These are phyloP conservation scores for Okapia johnstoni DNA, from an alignment of 2,113 vertebrate genomes.

Conservation along the genomic window DNA sequence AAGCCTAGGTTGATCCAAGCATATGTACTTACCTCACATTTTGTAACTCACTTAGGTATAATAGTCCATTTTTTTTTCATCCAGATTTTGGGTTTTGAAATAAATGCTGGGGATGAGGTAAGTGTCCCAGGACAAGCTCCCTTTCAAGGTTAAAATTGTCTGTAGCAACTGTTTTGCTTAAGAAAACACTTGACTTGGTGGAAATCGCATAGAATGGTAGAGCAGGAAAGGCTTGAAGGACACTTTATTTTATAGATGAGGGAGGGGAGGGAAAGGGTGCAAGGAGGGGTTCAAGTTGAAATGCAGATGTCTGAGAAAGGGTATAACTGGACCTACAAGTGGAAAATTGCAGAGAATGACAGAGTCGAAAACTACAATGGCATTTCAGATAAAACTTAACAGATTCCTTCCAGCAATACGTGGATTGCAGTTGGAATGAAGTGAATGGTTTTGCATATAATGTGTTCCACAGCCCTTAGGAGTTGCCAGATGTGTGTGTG, in stretches of 20 bases:
- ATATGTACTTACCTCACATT: not conserved
- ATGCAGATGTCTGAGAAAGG: conserved; percentile 44
- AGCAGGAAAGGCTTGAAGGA: not conserved
- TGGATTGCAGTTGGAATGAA: conserved; percentile 9
- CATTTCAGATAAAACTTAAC: conserved; percentile 60
- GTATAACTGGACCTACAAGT: conserved; percentile 50
- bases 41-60: not conserved
- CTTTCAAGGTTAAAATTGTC: not conserved
- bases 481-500: conserved; percentile 53
- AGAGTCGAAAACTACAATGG: conserved; percentile 50
- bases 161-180: not conserved
- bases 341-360: conserved; percentile 54
- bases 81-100: not conserved
- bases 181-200: not conserved
- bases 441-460: conserved; percentile 22
- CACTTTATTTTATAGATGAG: conserved; percentile 14
- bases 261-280: not conserved
- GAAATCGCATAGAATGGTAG: not conserved
- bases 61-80: not conserved
- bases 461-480: conserved; percentile 34
- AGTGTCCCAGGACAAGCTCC: not conserved
- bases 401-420: conserved; percentile 7
- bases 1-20: not conserved
- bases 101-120: not conserved
- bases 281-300: conserved; percentile 23